Evolutionary conservation across 2,113 vertebrate genomes (phyloP).

Genomic region (Datnioides undecimradiatus): DNA sequence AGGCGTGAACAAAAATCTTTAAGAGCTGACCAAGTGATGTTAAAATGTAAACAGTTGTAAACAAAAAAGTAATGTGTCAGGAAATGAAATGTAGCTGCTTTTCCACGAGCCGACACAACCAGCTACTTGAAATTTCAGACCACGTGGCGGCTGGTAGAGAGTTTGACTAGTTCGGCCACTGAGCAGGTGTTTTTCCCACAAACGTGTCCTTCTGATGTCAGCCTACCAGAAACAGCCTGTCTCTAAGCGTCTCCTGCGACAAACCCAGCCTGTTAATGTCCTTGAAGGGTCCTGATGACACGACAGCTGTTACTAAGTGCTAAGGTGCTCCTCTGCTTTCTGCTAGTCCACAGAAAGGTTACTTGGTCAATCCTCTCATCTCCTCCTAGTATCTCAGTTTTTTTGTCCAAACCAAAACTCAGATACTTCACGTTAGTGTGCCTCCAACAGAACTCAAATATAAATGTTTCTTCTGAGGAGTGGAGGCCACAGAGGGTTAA

Average conservation of each 20-base stretch:
- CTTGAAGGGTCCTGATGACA: conserved; percentile 9
- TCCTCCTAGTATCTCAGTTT: conserved; percentile 26
- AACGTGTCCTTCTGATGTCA: not conserved
- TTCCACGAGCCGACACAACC: not conserved
- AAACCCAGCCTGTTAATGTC: not conserved
- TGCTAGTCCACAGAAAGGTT: conserved; percentile 23
- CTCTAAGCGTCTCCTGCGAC: not conserved
- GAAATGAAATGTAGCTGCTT: conserved; percentile 10
- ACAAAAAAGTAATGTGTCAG: conserved; percentile 43
- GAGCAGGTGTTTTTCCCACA: not conserved
- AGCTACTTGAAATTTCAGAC: not conserved
- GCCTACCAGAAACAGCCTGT: not conserved
- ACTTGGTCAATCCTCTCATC: conserved; percentile 2
- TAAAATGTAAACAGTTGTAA: conserved; percentile 62
- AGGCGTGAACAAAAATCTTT: not conserved
- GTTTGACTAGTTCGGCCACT: not conserved
- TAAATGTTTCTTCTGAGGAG: conserved; percentile 29
- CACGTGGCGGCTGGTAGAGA: not conserved
- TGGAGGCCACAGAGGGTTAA: not conserved
- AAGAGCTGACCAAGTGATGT: not conserved
- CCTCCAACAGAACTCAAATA: not conserved
- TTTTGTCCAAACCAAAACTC: conserved; percentile 32
- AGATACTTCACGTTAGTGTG: conserved; percentile 1
- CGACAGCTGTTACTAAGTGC: conserved; percentile 33
- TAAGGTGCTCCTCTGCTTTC: conserved; percentile 52